phyloP scores from a whole-genome alignment of 2,113 vertebrate species.

The Litocranius walleri region DNA sequence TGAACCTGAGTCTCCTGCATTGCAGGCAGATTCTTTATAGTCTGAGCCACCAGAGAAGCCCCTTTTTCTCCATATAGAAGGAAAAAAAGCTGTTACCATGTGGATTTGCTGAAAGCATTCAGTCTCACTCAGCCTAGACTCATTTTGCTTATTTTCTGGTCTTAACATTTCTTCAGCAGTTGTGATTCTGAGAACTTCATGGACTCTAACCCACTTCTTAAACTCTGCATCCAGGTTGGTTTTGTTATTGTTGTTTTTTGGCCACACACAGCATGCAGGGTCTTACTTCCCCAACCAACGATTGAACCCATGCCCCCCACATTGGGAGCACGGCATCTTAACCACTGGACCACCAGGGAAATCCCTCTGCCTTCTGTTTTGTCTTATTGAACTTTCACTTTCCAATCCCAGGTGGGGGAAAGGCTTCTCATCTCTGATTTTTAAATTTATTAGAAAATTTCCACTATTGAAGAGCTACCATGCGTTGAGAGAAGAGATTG shows the following conservation, averaged over 20 bases:
- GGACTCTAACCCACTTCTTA: neutral
- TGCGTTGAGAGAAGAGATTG: rapidly evolving
- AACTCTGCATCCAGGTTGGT: neutral
- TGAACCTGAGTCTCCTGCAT: neutral
- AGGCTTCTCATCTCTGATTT: neutral
- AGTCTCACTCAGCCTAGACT: neutral
- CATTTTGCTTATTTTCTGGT: neutral
- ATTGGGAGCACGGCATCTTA: neutral
- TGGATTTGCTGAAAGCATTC: neutral
- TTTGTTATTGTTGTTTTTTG: neutral
- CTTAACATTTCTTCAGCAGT: neutral
- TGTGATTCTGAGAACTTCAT: neutral
- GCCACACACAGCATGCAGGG: neutral
- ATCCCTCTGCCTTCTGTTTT: neutral
- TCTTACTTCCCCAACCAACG: neutral
- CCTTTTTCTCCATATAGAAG: neutral
- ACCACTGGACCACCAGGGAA: neutral
- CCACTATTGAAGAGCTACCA: neutral
- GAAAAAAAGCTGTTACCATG: neutral
- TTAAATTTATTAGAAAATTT: neutral
- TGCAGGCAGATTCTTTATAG: neutral
- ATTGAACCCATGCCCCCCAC: neutral
- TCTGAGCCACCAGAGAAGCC: neutral
- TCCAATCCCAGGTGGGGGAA: neutral
- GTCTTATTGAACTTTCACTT: neutral